Base-by-base conservation (phyloP, 1,140 invertebrate genomes). In the Anastatus disparis region DNA sequence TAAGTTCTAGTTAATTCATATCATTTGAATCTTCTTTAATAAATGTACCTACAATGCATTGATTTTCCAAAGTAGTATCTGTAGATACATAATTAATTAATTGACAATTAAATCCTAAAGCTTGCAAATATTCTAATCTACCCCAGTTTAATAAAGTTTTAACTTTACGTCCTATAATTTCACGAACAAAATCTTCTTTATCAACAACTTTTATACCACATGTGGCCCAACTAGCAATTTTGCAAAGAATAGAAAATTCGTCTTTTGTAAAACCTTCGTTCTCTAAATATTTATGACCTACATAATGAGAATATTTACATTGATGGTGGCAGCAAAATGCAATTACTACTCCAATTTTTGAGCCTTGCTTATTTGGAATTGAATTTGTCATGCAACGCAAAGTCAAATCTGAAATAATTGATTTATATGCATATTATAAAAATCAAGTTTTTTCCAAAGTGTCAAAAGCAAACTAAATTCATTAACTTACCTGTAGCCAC, bases 311-410 rank as follows among this genome's bases (percentile, higher is more conserved):
- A 87, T 91, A 94, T 35, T 89, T 84, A 79, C 93, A 95, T 56
- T 90, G 88, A 84, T 97, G 95, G 85, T 96, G 95, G 83, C 95
- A 97, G 81, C 95, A 96, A 15, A 95, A 90, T 3, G 95, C 94
- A 79, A 96, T 89, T 13, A 93, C 78, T 15, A 92, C 75, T 3
- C 93, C 94, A 3, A 90, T 84, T 53, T 82, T 83, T 17, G 77
- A 71, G 2, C 76, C 72, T 3, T 78, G 66, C 13, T 82, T 74
- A 53, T 81, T 76, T 40, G 76, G 68, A 71, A 77, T 87, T 77
- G 73, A 75, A 61, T 83, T 80, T 38, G 84, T 79, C 46, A 93
- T 72, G 81, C 93, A 95, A 48, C 89, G 88, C 58, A 94, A 77
- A 4, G 93, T 89, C 46, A 92, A 87, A 86, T 94, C 93, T 93